These are phyloP conservation scores for Chymomyza procnemis DNA, from an alignment of 2,888 invertebrate species.

Conservation along the genomic window DNA sequence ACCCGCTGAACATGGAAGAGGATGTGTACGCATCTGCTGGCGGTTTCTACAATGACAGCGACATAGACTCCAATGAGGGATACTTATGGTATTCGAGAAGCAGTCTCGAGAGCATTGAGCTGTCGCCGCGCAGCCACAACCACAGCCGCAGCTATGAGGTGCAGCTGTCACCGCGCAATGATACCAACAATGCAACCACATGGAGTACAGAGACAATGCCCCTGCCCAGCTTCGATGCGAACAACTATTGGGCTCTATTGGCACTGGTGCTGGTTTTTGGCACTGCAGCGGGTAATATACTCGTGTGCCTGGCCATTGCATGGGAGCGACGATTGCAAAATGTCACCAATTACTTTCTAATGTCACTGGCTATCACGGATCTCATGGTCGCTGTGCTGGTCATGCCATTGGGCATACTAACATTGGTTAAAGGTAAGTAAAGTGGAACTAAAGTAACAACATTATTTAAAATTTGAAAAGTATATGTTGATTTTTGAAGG, in stretches of 20 bases:
- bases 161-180: conserved; percentile 13
- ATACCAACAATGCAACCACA: conserved; percentile 40
- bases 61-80: conserved; percentile 9
- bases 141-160: conserved; percentile 18
- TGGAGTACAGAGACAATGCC: conserved; percentile 2
- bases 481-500: too few species aligned
- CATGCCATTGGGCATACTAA: conserved; percentile 95
- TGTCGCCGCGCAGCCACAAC: conserved; percentile 24
- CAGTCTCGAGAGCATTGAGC: conserved; percentile 43
- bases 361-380: conserved; percentile 97
- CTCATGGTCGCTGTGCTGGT: conserved; percentile 95
- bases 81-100: conserved; percentile 31
- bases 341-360: conserved; percentile 97
- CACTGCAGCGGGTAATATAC: conserved; percentile 93
- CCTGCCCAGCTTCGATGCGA: conserved; percentile 55
- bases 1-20: conserved; percentile 60
- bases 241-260: conserved; percentile 91
- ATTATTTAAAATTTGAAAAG: too few species aligned
- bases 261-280: conserved; percentile 88
- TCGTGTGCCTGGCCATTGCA: conserved; percentile 95
- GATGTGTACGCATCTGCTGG: conserved; percentile 65
- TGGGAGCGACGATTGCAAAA: conserved; percentile 95
- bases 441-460: not conserved
- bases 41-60: conserved; percentile 50
- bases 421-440: conserved; percentile 87